These are phyloP conservation scores for Pseudopipra pipra DNA, from an alignment of 2,113 vertebrate species.

Conservation along the genomic window DNA sequence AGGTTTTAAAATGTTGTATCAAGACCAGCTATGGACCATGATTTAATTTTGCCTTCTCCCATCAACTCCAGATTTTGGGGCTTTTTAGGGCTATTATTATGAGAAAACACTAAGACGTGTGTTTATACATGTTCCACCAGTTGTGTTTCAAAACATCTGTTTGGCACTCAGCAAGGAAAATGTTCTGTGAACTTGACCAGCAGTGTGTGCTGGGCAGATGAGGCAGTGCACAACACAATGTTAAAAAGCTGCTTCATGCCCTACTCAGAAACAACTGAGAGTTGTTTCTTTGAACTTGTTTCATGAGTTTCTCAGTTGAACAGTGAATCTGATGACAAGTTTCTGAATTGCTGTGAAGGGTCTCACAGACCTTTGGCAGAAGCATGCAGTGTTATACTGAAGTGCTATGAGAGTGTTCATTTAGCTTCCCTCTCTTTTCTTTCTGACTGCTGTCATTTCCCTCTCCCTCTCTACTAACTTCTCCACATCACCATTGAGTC, in stretches of 20 bases:
- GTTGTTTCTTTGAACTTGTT: background rate
- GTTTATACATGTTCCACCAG: background rate
- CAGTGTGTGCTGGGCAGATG: background rate
- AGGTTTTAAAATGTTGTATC: background rate
- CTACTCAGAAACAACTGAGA: background rate
- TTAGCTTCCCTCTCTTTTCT: background rate
- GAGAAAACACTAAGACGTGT: background rate
- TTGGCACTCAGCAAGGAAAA: constrained; percentile 39
- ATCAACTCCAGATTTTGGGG: background rate
- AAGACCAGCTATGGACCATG: background rate
- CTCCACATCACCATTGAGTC: background rate
- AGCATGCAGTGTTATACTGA: background rate
- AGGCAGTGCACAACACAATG: background rate
- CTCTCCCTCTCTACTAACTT: background rate
- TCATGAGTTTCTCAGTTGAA: background rate
- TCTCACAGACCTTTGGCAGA: background rate
- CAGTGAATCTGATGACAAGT: background rate
- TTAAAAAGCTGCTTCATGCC: background rate
- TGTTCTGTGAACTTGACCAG: constrained; percentile 31
- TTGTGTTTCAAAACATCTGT: constrained; percentile 24
- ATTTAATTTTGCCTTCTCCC: background rate
- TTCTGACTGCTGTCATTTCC: background rate
- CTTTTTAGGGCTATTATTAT: background rate
- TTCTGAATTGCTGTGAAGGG: background rate
- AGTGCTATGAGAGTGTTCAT: background rate